Evolutionary conservation across 2,113 vertebrate genomes (phyloP), one percentile per base, ranked within the genome.

Genomic region (Empidonax traillii): DNA sequence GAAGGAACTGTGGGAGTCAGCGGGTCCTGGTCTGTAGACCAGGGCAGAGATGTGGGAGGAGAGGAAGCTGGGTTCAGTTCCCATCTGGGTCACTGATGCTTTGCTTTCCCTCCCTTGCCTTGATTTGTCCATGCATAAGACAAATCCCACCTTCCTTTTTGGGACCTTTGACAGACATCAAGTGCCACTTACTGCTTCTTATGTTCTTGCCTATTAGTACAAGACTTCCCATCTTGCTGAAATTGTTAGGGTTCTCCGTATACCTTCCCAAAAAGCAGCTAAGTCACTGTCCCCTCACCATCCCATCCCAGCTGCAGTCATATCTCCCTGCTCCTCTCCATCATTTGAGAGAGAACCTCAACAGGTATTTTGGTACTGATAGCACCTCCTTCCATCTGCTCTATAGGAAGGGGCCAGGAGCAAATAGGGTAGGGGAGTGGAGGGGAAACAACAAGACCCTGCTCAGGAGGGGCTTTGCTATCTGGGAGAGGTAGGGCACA

Each of bases 391-490:
- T 77, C 67, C 27, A 35, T 46, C 35, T 67, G 18, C 9, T 63
- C 25, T 71, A 63, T 75, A 63, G 56, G 27, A 90, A 86, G 27
- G 16, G 31, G 37, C n/a, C 18, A 83, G 41, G 8, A 84, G 16
- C 14, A 20, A 43, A 39, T 2, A 14, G 23, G 19, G 9, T 8
- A 65, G 0, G 0, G 12, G 7, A 41, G 22, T 4, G 30, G 21
- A 78, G 11, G 24, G 41, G 16, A 52, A 76, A 77, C 14, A 77
- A 37, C 16, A 76, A 71, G 23, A 11, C 46, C 46, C 37, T 49
- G 39, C 22, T 87, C 49, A 55, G 67, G 59, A 66, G 35, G 13
- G 55, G 5, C 31, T 92, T 94, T 79, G 20, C n/a, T 85, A 46
- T 7, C 82, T 59, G 19, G 55, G 21, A 74, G 31, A 69, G 14